Evolutionary conservation across 2,797 vertebrate species (phyloP).

Genomic region (Melopsittacus undulatus): DNA sequence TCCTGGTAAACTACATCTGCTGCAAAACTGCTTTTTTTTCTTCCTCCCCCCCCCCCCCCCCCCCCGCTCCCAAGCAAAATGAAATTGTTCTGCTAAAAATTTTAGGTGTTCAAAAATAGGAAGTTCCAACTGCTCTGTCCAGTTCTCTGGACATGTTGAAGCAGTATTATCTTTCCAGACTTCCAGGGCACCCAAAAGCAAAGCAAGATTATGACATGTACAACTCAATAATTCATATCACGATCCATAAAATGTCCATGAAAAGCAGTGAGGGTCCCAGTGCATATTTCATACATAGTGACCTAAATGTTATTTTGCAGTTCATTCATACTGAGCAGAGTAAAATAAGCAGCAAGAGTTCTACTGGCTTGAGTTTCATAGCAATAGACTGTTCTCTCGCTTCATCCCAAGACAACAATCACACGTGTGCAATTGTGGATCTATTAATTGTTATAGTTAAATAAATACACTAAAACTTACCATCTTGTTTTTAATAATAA

Average conservation of each 20-base stretch:
- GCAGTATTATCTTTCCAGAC: background rate
- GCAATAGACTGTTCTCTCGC: background rate
- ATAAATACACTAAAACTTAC: background rate
- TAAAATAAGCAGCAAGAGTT: background rate
- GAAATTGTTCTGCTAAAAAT: background rate
- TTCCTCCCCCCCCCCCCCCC: too few species aligned
- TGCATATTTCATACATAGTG: background rate
- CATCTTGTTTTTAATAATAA: background rate
- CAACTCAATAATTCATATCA: background rate
- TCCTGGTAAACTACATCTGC: background rate
- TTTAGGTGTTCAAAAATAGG: accelerated
- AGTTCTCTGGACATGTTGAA: background rate
- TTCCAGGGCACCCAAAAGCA: background rate
- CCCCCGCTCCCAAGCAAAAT: background rate
- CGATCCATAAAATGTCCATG: background rate
- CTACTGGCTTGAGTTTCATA: background rate
- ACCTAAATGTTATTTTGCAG: background rate
- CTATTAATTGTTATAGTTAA: background rate
- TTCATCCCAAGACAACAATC: background rate
- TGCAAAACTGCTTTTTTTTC: background rate
- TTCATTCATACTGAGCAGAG: background rate
- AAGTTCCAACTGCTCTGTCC: background rate
- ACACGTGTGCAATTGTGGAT: background rate
- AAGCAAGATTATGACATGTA: accelerated
- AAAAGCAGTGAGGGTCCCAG: background rate